phyloP scores from a whole-genome alignment of 2,888 invertebrate genomes.

The Eudasyphora cyanicolor region DNA sequence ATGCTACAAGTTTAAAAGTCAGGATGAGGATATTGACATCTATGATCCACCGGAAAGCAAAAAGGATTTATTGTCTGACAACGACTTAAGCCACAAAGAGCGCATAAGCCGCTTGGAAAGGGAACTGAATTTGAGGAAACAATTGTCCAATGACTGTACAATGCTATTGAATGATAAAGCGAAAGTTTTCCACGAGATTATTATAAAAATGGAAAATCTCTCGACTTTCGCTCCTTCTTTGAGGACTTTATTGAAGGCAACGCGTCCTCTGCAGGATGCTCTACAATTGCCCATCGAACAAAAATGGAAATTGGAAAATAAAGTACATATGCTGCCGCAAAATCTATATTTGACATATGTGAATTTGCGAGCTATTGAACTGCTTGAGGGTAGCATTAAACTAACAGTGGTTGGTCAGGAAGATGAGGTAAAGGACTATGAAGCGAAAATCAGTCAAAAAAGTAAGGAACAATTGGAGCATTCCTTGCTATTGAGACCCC shows the following conservation, averaged over 20 bases:
- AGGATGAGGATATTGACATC: constrained; percentile 95
- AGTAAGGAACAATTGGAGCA: constrained; percentile 23
- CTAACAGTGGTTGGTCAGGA: constrained; percentile 48
- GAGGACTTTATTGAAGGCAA: constrained; percentile 86
- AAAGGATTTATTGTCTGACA: constrained; percentile 80
- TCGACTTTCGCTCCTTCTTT: constrained; percentile 92
- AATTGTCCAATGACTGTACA: constrained; percentile 88
- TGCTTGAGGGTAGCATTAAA: constrained; percentile 74
- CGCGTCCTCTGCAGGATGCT: constrained; percentile 94
- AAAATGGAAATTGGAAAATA: constrained; percentile 87
- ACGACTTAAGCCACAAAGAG: constrained; percentile 85
- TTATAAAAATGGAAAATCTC: constrained; percentile 87
- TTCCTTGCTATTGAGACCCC: constrained; percentile 34
- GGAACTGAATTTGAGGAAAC: constrained; percentile 93
- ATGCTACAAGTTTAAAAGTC: constrained; percentile 96
- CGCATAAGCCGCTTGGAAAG: constrained; percentile 93
- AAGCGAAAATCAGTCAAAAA: constrained; percentile 38
- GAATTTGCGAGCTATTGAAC: constrained; percentile 85
- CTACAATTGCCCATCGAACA: constrained; percentile 90
- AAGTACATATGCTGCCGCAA: constrained; percentile 88
- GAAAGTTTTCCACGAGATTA: constrained; percentile 87
- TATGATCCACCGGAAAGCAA: constrained; percentile 91
- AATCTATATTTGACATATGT: constrained; percentile 93
- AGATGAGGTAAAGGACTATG: constrained; percentile 47
- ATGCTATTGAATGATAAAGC: constrained; percentile 89